These are phyloP conservation scores for Corvus moneduloides DNA, from an alignment of 2,113 vertebrate genomes.

Conservation along the genomic window DNA sequence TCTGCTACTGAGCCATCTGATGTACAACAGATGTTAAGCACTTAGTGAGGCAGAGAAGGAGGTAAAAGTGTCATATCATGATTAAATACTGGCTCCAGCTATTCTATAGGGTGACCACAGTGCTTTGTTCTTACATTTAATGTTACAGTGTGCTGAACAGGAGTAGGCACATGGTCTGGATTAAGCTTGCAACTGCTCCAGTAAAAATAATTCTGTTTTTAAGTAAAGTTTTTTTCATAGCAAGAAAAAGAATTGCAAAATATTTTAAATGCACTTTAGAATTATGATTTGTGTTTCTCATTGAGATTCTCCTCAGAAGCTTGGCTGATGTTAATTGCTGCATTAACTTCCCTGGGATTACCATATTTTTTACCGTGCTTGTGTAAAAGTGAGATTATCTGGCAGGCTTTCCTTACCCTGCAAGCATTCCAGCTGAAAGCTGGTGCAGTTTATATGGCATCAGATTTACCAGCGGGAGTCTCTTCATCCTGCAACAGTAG, in stretches of 20 bases:
- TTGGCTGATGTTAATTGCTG: neutral
- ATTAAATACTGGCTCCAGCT: constrained; percentile 38
- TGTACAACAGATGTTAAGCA: constrained; percentile 64
- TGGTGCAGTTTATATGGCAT: neutral
- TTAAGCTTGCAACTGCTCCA: neutral
- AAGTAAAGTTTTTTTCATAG: neutral
- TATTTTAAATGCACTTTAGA: neutral
- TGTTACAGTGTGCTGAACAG: neutral
- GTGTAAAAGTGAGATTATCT: neutral
- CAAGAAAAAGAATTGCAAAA: neutral
- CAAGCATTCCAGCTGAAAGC: neutral
- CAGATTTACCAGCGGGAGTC: neutral
- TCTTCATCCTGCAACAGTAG: neutral
- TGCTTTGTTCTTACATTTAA: neutral
- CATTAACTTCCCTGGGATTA: neutral
- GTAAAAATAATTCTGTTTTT: neutral
- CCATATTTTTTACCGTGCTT: neutral
- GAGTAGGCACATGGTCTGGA: neutral
- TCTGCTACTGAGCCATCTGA: constrained; percentile 53
- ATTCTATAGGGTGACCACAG: constrained; percentile 11
- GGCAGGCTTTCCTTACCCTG: neutral
- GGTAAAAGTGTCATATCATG: constrained; percentile 48
- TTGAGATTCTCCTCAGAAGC: neutral
- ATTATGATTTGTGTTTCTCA: neutral
- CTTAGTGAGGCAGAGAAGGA: constrained; percentile 53